These are phyloP conservation scores for Polydrusus pterygomalis DNA, from an alignment of 2,888 invertebrate species.

Conservation along the genomic window DNA sequence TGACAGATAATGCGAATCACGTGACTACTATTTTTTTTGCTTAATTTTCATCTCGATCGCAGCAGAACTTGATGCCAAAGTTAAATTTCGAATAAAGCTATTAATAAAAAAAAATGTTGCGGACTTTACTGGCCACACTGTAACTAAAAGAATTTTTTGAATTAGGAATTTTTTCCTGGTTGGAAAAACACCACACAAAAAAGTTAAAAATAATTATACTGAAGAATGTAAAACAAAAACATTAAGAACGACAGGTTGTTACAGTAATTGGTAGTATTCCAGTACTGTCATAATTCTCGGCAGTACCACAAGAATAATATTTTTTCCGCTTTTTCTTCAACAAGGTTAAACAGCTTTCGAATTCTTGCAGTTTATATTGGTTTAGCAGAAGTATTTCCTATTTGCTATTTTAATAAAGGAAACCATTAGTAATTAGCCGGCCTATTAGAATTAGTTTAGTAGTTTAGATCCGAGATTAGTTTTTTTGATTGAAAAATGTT, in stretches of 20 bases:
- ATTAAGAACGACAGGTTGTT: slow-evolving; percentile 22
- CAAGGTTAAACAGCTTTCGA: slow-evolving; percentile 53
- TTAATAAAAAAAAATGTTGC: too few species aligned
- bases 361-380: slow-evolving; percentile 23
- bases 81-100: too few species aligned
- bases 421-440: slow-evolving; percentile 8
- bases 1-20: too few species aligned
- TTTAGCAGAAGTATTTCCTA: slow-evolving; percentile 24
- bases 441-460: background rate
- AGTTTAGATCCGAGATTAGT: slow-evolving; percentile 3
- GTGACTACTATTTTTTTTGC: too few species aligned
- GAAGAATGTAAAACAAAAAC: slow-evolving; percentile 5
- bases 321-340: slow-evolving; percentile 19
- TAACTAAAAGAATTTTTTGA: too few species aligned
- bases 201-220: background rate
- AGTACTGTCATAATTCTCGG: slow-evolving; percentile 33
- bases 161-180: too few species aligned
- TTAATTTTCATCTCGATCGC: too few species aligned
- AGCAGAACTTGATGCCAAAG: too few species aligned
- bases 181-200: too few species aligned
- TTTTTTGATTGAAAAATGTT: too few species aligned
- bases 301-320: slow-evolving; percentile 18
- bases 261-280: slow-evolving; percentile 13
- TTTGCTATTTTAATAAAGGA: slow-evolving; percentile 20
- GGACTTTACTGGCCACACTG: too few species aligned